Percentiles rank a stretch among this genome's conserved stretches.
Evolutionary conservation across 2,797 vertebrate genomes (phyloP).

Genomic region (Cyclopterus lumpus): DNA sequence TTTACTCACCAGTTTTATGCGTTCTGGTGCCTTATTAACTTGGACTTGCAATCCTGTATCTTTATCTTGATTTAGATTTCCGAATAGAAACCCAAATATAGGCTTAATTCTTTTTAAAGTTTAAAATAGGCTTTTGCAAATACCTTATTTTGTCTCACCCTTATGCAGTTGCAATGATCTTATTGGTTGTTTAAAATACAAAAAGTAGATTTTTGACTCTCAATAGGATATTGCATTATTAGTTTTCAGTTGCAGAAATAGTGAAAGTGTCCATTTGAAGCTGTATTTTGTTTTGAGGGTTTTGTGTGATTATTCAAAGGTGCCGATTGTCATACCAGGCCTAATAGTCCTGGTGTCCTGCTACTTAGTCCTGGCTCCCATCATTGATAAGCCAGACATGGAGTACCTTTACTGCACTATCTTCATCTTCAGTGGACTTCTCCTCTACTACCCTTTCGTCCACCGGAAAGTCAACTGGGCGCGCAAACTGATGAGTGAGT

Average conservation of each 20-base stretch:
- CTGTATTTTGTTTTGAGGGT: neutral
- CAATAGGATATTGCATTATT: neutral
- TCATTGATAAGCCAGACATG: conserved; percentile 87
- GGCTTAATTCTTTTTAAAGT: neutral
- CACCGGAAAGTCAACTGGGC: conserved; percentile 87
- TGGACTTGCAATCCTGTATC: too few relatives aligned
- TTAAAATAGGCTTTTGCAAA: neutral
- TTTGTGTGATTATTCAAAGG: conserved; percentile 69
- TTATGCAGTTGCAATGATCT: neutral
- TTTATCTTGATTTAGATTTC: neutral
- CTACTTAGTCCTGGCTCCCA: conserved; percentile 91
- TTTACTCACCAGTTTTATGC: neutral
- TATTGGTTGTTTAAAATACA: neutral
- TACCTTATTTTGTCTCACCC: too few relatives aligned
- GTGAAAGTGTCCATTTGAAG: neutral
- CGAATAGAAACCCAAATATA: neutral
- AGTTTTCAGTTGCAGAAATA: neutral
- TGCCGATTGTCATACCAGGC: conserved; percentile 88
- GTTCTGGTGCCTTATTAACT: neutral
- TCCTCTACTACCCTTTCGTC: conserved; percentile 90
- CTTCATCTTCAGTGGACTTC: conserved; percentile 91
- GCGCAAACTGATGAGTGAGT: conserved; percentile 88
- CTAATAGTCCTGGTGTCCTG: conserved; percentile 84
- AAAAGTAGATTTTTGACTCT: neutral
- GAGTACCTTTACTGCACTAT: conserved; percentile 91